Percentiles rank a stretch among this genome's conserved stretches.
phyloP scores from a whole-genome alignment of 2,888 invertebrate genomes.

The Andrena flavipes region DNA sequence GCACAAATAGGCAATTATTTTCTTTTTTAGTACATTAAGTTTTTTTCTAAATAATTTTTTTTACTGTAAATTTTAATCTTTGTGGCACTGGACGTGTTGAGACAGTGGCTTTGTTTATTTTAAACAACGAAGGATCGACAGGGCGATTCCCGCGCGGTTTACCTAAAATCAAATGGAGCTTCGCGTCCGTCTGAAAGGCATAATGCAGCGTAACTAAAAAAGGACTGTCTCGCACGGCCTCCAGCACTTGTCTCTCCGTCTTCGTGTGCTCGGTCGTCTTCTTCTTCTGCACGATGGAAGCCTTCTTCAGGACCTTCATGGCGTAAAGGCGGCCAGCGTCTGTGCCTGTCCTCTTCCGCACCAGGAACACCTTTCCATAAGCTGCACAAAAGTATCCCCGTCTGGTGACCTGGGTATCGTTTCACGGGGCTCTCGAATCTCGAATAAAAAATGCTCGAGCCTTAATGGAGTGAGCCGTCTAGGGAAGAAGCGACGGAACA shows the following conservation, averaged over 20 bases:
- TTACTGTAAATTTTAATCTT: too few relatives aligned
- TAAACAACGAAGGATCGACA: neutral
- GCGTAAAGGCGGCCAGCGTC: constrained; percentile 97
- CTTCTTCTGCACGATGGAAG: constrained; percentile 96
- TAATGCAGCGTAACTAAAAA: constrained; percentile 98
- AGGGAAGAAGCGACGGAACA: too few relatives aligned
- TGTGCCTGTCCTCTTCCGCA: constrained; percentile 94
- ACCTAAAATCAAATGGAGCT: constrained; percentile 98
- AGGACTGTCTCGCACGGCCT: constrained; percentile 96
- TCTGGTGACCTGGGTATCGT: neutral
- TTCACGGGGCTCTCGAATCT: neutral
- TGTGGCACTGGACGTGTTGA: neutral
- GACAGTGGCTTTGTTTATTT: neutral
- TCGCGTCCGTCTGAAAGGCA: constrained; percentile 99
- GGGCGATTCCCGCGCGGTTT: constrained; percentile 83
- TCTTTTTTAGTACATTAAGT: too few relatives aligned
- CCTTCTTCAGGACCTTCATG: constrained; percentile 99
- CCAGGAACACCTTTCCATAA: constrained; percentile 98
- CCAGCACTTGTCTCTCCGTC: constrained; percentile 98
- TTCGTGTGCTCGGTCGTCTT: constrained; percentile 98
- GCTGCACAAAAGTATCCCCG: constrained; percentile 87
- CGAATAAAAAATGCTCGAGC: neutral
- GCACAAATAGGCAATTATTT: too few relatives aligned
- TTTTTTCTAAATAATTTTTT: too few relatives aligned
- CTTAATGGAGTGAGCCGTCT: too few relatives aligned